Base-by-base conservation (phyloP, 2,888 invertebrate genomes). In the Callosobruchus maculatus region DNA sequence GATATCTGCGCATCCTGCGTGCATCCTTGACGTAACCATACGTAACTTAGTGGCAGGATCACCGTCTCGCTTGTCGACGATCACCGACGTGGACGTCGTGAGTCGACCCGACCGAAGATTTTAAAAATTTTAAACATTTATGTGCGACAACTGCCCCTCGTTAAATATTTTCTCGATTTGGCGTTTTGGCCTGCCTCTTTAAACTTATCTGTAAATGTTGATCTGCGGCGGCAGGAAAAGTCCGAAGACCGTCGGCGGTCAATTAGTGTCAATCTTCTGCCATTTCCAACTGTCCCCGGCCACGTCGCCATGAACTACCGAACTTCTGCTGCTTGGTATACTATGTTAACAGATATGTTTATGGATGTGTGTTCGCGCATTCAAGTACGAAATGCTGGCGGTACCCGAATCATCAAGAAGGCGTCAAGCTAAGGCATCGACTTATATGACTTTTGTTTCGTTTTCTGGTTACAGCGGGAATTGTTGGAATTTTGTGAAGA, bases 181-280 rank as follows among this genome's bases (percentile, higher is more conserved):
- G 76, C 77, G 66, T 76, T 49, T 76, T 75, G 67, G 71, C 67
- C 67, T 67, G 73, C 70, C 67, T 73, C 73, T 74, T 71, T 73
- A 74, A 76, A 76, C 73, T 72, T 76, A 76, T 78, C 75, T 74
- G 68, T 22, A 71, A 72, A 73, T 76, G 74, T 76, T 75, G 76
- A 78, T 78, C 76, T 76, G 66, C 21, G 30, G 49, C 49, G 49
- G 49, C 49, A 49, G 49, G 49, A 49, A 49, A 49, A 49, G 49
- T 18, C 49, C 49, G 18, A 7, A 5, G 49, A 49, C 49, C 49
- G n/a, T n/a, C n/a, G 26, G 26, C 26, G 49, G 49, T 71, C 81
- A 82, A 81, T 81, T 82, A 81, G 77, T 77, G 80, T 79, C 80
- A 79, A 74, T 80, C 79, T 76, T 75, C 20, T 73, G 74, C 70